These are phyloP conservation scores for Centropus bengalensis DNA, from an alignment of 2,113 vertebrate genomes.

Conservation along the genomic window DNA sequence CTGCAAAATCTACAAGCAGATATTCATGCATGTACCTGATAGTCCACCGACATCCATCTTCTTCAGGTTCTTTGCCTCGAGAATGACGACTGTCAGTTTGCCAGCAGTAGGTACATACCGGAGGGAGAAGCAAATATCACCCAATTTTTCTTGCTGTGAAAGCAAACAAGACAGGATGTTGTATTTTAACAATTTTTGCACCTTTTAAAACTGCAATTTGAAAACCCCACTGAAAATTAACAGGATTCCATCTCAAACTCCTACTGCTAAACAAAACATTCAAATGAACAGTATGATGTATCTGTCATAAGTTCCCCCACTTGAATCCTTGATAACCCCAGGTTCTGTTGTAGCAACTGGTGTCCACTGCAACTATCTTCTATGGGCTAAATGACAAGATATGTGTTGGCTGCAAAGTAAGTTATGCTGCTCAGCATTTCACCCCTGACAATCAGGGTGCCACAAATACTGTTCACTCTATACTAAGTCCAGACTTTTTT, in stretches of 20 bases:
- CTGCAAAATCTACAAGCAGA: background rate
- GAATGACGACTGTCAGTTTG: constrained; percentile 95
- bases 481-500: background rate
- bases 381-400: background rate
- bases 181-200: background rate
- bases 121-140: constrained; percentile 98
- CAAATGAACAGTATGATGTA: background rate
- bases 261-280: background rate
- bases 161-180: constrained; percentile 40
- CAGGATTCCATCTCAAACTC: background rate
- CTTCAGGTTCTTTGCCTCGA: constrained; percentile 98
- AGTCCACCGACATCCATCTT: constrained; percentile 98
- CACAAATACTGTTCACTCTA: background rate
- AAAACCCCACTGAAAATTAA: background rate
- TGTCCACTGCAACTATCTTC: background rate
- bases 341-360: background rate
- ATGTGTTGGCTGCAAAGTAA: background rate
- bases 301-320: background rate
- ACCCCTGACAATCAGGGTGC: background rate
- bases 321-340: background rate
- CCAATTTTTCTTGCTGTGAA: constrained; percentile 96
- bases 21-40: constrained; percentile 84
- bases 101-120: constrained; percentile 97
- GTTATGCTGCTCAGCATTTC: background rate
- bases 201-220: background rate